Evolutionary conservation across 2,888 invertebrate genomes (phyloP).

Genomic region (Xestobium rufovillosum): DNA sequence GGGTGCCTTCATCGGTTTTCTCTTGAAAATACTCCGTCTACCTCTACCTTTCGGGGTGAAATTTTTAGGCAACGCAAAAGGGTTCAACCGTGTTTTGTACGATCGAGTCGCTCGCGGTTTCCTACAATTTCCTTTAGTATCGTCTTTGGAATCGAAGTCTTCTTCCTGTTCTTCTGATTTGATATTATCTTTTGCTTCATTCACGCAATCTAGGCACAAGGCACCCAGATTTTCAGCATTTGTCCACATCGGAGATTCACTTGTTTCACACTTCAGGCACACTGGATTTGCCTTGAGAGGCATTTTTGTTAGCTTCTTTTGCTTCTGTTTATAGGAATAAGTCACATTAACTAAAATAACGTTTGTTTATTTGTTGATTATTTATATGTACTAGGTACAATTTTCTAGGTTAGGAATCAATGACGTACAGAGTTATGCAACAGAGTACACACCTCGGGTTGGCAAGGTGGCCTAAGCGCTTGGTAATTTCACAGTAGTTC

Average conservation of each 20-base stretch:
- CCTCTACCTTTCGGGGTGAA: constrained; percentile 60
- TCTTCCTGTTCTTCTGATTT: constrained; percentile 36
- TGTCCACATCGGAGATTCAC: constrained; percentile 69
- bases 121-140: constrained; percentile 49
- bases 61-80: constrained; percentile 41
- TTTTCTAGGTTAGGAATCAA: too few species aligned
- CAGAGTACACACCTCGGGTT: too few species aligned
- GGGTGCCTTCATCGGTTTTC: constrained; percentile 73
- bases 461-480: too few species aligned
- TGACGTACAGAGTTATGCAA: too few species aligned
- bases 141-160: constrained; percentile 36
- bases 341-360: too few species aligned
- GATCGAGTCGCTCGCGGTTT: constrained; percentile 52
- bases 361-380: too few species aligned
- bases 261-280: constrained; percentile 63
- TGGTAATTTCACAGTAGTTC: too few species aligned
- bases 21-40: constrained; percentile 70
- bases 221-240: constrained; percentile 61
- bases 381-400: too few species aligned
- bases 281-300: constrained; percentile 51
- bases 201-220: constrained; percentile 69
- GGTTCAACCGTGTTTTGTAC: constrained; percentile 44
- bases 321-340: not conserved
- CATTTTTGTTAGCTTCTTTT: constrained; percentile 26
- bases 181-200: constrained; percentile 44